phyloP scores from a whole-genome alignment of 2,888 invertebrate species.

The Ypsolopha scabrella region DNA sequence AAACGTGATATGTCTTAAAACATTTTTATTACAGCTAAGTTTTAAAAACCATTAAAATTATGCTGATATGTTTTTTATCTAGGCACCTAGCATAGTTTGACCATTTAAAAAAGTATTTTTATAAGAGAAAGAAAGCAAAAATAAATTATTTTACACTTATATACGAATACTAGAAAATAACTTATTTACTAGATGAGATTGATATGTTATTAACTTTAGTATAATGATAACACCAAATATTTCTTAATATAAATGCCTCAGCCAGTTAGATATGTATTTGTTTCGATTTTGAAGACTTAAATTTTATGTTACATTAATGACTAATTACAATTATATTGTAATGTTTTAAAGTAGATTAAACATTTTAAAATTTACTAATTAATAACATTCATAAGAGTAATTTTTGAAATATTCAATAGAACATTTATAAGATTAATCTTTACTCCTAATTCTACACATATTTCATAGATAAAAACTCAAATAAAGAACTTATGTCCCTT shows the following conservation, averaged over 20 bases:
- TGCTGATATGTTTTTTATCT: constrained; percentile 48
- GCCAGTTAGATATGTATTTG: constrained; percentile 66
- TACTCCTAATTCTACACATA: constrained; percentile 1
- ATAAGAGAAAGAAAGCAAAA: neutral
- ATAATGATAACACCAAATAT: constrained; percentile 45
- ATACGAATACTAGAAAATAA: neutral
- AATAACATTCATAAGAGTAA: constrained; percentile 40
- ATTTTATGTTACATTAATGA: constrained; percentile 22
- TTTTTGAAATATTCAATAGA: constrained; percentile 13
- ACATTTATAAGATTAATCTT: constrained; percentile 23
- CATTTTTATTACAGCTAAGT: constrained; percentile 5
- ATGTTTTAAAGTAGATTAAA: constrained; percentile 18
- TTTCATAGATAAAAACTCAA: neutral
- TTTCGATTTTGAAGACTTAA: constrained; percentile 57
- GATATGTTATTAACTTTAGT: constrained; percentile 22
- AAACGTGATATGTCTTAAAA: constrained; percentile 21
- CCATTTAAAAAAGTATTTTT: neutral
- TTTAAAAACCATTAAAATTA: constrained; percentile 11
- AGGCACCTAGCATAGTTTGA: constrained; percentile 46
- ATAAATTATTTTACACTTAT: neutral
- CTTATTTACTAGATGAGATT: neutral
- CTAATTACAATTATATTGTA: constrained; percentile 37
- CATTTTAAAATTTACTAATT: constrained; percentile 2
- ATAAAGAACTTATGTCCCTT: neutral
- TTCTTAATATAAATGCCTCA: constrained; percentile 63